Percentiles rank a stretch among this genome's conserved stretches.
phyloP scores from a whole-genome alignment of 2,113 vertebrate genomes.

The Tretioscincus oriximinensis region DNA sequence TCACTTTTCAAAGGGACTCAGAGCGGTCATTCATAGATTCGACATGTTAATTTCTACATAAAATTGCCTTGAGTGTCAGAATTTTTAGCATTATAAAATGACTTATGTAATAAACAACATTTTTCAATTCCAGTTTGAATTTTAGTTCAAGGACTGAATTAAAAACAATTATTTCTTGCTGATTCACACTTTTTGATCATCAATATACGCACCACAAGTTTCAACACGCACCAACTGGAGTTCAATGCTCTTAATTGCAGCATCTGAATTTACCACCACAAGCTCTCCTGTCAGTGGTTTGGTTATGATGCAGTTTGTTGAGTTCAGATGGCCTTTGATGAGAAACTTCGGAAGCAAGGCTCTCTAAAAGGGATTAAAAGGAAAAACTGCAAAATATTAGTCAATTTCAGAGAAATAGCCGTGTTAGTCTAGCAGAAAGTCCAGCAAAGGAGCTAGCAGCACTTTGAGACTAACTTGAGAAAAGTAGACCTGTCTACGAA shows the following conservation, averaged over 20 bases:
- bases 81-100: no score
- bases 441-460: no score
- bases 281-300: slow-evolving; percentile 90
- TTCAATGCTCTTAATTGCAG: slow-evolving; percentile 89
- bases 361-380: slow-evolving; percentile 65
- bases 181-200: neutral
- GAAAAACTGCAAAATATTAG: neutral
- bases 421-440: no score
- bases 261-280: slow-evolving; percentile 87
- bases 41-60: neutral
- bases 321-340: slow-evolving; percentile 86
- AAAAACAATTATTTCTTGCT: neutral
- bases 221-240: slow-evolving; percentile 95
- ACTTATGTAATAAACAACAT: no score
- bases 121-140: no score
- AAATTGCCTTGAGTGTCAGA: neutral
- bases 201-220: slow-evolving; percentile 85
- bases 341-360: slow-evolving; percentile 86
- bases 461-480: no score
- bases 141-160: neutral
- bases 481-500: no score
- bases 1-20: no score
- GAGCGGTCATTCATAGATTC: neutral
- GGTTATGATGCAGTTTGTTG: slow-evolving; percentile 88
- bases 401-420: no score